These are phyloP conservation scores for Crematogaster levior DNA, from an alignment of 2,888 invertebrate genomes.

Conservation along the genomic window DNA sequence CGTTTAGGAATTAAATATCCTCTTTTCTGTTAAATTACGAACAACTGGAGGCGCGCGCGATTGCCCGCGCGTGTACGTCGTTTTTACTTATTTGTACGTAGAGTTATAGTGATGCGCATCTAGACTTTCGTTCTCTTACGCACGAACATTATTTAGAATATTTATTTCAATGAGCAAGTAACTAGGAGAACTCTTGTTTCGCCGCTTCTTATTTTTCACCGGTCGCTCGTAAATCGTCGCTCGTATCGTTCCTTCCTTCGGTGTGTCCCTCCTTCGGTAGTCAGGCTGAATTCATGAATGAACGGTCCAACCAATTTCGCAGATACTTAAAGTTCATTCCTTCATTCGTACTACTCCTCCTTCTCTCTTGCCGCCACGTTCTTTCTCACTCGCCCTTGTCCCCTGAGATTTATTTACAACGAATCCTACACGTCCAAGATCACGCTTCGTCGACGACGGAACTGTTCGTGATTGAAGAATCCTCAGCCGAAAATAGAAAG, in stretches of 20 bases:
- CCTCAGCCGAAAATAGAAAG: not conserved
- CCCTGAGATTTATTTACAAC: constrained; percentile 62
- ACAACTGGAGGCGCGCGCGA: constrained; percentile 54
- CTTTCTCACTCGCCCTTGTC: constrained; percentile 33
- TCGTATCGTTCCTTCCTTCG: constrained; percentile 20
- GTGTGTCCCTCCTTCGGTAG: constrained; percentile 60
- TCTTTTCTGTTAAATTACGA: constrained; percentile 52
- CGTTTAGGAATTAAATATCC: constrained; percentile 55
- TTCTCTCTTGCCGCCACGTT: constrained; percentile 30
- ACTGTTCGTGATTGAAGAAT: constrained; percentile 30
- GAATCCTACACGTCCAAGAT: constrained; percentile 43
- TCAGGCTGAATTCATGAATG: no score
- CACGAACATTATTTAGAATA: constrained; percentile 81
- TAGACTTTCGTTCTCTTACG: constrained; percentile 74
- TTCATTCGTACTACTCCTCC: constrained; percentile 28
- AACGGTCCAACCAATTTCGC: constrained; percentile 57
- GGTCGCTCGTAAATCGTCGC: constrained; percentile 45
- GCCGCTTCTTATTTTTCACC: constrained; percentile 45
- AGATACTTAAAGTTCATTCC: constrained; percentile 33
- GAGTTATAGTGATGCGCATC: constrained; percentile 74
- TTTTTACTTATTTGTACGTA: constrained; percentile 74
- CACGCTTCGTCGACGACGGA: constrained; percentile 52
- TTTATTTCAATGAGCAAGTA: constrained; percentile 82
- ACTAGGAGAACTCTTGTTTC: constrained; percentile 71
- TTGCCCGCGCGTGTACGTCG: constrained; percentile 55